phyloP scores from a whole-genome alignment of 2,888 invertebrate genomes.

The Drosophila mettleri region DNA sequence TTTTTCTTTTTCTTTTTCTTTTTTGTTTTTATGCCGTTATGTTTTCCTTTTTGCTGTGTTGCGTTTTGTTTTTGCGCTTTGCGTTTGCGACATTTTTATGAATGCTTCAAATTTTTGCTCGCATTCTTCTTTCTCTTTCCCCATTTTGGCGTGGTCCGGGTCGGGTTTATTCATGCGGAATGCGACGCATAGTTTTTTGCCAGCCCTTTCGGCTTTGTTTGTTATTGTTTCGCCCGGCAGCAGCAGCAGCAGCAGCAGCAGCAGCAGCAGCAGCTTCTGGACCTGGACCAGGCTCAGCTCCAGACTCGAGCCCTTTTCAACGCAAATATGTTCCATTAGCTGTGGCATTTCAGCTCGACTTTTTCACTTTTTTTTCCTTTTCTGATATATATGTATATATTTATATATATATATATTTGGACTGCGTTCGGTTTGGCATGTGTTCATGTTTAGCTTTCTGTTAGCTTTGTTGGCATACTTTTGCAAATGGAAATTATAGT shows the following conservation, averaged over 20 bases:
- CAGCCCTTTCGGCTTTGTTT: conserved; percentile 65
- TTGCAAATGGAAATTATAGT: conserved; percentile 77
- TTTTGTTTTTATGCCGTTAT: conserved; percentile 12
- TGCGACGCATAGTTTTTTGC: conserved; percentile 78
- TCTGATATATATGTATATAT: conserved; percentile 17
- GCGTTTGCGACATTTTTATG: conserved; percentile 77
- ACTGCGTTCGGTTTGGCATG: conserved; percentile 63
- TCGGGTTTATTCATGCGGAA: conserved; percentile 74
- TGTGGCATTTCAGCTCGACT: conserved; percentile 71
- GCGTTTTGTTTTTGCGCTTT: conserved; percentile 70
- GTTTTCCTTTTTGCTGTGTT: conserved; percentile 29
- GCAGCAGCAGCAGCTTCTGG: conserved; percentile 29
- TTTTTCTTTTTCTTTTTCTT: conserved; percentile 11
- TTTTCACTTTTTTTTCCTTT: conserved; percentile 39
- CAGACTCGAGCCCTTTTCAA: conserved; percentile 70
- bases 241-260: conserved; percentile 29
- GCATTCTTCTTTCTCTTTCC: conserved; percentile 51
- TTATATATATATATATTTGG: conserved; percentile 32
- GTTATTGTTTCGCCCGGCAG: conserved; percentile 69
- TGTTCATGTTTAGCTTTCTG: conserved; percentile 68
- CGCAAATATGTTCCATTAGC: conserved; percentile 80
- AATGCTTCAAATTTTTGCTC: conserved; percentile 76
- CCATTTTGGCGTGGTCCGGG: conserved; percentile 25
- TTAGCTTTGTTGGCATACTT: conserved; percentile 76
- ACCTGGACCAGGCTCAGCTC: conserved; percentile 39